Base-by-base conservation (phyloP, 2,888 invertebrate genomes). In the Petrolisthes manimaculis region DNA sequence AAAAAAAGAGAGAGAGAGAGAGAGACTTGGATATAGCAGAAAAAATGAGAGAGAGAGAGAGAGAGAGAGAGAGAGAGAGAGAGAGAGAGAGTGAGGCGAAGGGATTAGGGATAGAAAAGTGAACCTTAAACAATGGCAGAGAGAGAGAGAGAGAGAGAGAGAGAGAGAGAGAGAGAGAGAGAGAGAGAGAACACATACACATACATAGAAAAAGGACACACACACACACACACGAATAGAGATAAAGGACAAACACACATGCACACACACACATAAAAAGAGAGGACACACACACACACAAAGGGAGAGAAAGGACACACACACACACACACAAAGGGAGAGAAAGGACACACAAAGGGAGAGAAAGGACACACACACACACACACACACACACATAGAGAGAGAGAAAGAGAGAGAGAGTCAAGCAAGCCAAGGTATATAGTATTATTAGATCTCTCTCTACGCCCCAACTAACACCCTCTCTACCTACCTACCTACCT, bases 231-330 rank as follows among this genome's bases (percentile, higher is more conserved):
- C 37, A 37, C 37, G 2, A 2, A 12, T 4, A 51, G 51, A 51
- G 9, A 51, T 3, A 53, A 2, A n/a, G n/a, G n/a, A 37, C 37
- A 37, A 0, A 37, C 37, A 37, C 37, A 37, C 37, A 54, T 18
- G 18, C 14, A 51, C 78, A 78, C 78, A 78, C 78, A 78, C 78
- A 78, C 78, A 78, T 54, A 37, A 1, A 37, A 37, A 37, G 37
- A 37, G 37, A 37, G 37, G 2, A 78, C 77, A 78, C 77, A 78
- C 77, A 78, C 77, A 78, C 53, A 53, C 77, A 78, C 24, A 5
- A 24, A 21, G 24, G 51, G 51, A 77, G 77, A 12, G 24, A 24
- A 9, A n/a, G 18, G 53, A 51, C n/a, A 75, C 75, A 75, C 75
- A 75, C 75, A 78, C 53, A 78, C 53, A 78, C 14, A 78, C 53